Conservation (phyloP, 2,888 invertebrate genomes). For the Hylaea fasciaria region DNA sequence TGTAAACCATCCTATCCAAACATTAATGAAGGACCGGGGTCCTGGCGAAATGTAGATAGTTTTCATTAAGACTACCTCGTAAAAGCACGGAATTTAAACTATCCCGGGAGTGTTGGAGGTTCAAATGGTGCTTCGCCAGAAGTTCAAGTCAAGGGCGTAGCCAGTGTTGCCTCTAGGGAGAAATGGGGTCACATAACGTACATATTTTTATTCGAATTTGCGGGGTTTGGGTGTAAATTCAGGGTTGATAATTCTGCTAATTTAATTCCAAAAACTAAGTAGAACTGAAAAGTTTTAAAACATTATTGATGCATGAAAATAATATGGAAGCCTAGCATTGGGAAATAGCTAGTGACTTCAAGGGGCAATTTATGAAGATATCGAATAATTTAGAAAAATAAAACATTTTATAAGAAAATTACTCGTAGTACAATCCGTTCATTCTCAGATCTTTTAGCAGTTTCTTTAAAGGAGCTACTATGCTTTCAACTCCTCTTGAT, state of each 20-base stretch:
- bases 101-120: conserved; percentile 10
- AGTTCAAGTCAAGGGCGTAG: neutral
- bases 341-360: too few species aligned
- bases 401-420: too few species aligned
- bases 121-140: conserved; percentile 2
- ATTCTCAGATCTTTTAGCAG: too few species aligned
- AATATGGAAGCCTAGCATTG: too few species aligned
- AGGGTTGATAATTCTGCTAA: neutral
- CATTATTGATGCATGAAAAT: too few species aligned
- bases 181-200: neutral
- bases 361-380: too few species aligned
- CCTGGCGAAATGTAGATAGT: conserved; percentile 12
- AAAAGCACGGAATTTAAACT: conserved; percentile 7
- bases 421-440: too few species aligned
- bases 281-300: too few species aligned
- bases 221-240: neutral
- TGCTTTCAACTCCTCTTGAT: too few species aligned
- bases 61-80: conserved; percentile 8
- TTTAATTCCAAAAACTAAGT: neutral
- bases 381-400: too few species aligned
- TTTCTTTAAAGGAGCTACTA: too few species aligned
- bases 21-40: neutral
- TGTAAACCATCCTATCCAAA: conserved; percentile 1
- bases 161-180: neutral
- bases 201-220: neutral